A percentile compares a stretch with the other conserved stretches of the same genome.
phyloP scores from a whole-genome alignment of 2,113 vertebrate species.

The Oryzias curvinotus region DNA sequence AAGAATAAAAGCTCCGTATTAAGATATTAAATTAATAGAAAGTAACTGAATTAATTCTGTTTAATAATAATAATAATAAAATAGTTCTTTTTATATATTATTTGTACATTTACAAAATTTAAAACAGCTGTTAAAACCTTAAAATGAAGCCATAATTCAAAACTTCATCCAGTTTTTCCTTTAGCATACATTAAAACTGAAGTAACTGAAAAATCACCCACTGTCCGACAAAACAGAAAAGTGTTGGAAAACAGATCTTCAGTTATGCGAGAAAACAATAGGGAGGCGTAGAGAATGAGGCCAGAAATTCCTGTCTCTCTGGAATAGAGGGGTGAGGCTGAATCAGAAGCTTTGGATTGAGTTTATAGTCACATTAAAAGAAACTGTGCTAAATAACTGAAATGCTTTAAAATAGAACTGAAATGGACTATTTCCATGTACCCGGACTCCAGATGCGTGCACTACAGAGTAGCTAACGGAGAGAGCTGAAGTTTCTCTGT shows the following conservation, averaged over 20 bases:
- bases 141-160: too few species aligned
- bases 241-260: neutral
- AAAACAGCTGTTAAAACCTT: too few species aligned
- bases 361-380: neutral
- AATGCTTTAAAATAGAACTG: neutral
- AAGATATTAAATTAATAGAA: too few species aligned
- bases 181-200: neutral
- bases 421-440: neutral
- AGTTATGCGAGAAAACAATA: neutral
- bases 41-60: too few species aligned
- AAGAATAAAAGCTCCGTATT: too few species aligned
- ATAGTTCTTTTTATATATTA: too few species aligned
- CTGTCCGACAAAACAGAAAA: neutral
- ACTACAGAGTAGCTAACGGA: conserved; percentile 16
- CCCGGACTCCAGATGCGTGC: neutral
- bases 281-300: neutral
- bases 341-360: neutral
- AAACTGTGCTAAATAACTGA: neutral
- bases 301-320: conserved; percentile 12
- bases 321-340: neutral
- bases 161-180: too few species aligned
- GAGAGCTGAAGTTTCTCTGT: conserved; percentile 35
- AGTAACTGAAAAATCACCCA: neutral
- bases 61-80: too few species aligned
- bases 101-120: too few species aligned